Base-by-base conservation (phyloP, 2,888 invertebrate genomes). In the Drosophila borealis region DNA sequence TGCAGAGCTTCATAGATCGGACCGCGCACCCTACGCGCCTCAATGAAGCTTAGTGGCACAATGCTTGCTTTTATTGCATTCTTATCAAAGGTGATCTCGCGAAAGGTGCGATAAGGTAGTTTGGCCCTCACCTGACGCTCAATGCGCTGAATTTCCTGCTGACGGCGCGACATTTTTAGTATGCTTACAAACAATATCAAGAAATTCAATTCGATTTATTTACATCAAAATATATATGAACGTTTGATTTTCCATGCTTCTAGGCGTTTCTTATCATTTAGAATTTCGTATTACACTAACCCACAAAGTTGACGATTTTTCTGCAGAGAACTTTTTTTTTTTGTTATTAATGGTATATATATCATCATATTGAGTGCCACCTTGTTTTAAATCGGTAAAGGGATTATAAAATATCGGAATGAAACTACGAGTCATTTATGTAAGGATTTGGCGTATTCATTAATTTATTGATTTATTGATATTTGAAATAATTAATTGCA, bases 1-100 rank as follows among this genome's bases (percentile, higher is more conserved):
- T 88, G 53, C n/a, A 91, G 71, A 0, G 85, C 89, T 25, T 84
- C 70, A 45, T 80, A 91, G 36, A 90, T 70, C 0, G 83, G 81
- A 0, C 83, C 83, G 4, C 73, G 69, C 8, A 59, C 41, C 3
- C 91, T 70, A 0, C 86, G 80, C 1, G 91, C 90, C 19, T 88
- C 78, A 11, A 74, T 71, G 3, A 66, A 78, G 9, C 63, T 74
- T 13, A 87, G 57, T 4, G 69, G 77, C 2, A 49, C 41, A n/a
- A 90, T 78, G 5, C 57, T 56, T 0, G 57, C 54, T 6, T 68
- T 65, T 3, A 86, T 88, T 5, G 48, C 17, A 4, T 72, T 14
- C 50, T 73, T 70, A 45, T 86, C 89, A 13, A 86, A 86, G 48
- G 63, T 71, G 29, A 86, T 70, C 17, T 86, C 78, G 9, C 85